These are phyloP conservation scores for Psilopogon haemacephalus DNA, from an alignment of 2,113 vertebrate genomes.

Conservation along the genomic window DNA sequence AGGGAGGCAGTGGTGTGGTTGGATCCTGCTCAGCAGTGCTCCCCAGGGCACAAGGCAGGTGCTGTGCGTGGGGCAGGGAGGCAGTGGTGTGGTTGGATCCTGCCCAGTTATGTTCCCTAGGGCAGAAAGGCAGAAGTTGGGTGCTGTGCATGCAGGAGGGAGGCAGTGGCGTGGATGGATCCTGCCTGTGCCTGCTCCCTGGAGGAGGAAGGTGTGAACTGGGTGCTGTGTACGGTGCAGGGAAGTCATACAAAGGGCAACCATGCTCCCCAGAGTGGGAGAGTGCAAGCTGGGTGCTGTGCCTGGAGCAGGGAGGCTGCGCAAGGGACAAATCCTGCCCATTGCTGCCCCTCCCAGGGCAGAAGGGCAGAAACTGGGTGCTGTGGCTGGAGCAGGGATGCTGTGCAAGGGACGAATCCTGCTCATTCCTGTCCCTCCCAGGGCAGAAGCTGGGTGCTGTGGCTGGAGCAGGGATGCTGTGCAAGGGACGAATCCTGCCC, in stretches of 20 bases:
- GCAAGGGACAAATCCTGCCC: fast-evolving
- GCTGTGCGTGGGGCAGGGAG: fast-evolving
- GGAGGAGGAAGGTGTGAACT: too few relatives aligned
- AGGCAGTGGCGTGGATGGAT: too few relatives aligned
- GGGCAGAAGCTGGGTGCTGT: fast-evolving
- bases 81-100: fast-evolving
- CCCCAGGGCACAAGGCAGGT: fast-evolving
- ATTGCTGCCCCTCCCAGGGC: fast-evolving
- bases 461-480: background rate
- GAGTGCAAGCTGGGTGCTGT: background rate
- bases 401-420: fast-evolving
- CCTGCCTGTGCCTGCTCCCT: too few relatives aligned
- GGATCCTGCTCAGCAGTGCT: background rate
- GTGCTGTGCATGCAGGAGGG: background rate
- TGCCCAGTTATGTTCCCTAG: too few relatives aligned
- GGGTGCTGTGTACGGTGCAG: background rate
- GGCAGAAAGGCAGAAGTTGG: too few relatives aligned
- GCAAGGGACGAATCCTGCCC: too few relatives aligned
- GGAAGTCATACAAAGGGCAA: background rate
- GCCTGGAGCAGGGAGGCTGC: fast-evolving
- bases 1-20: background rate
- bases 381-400: background rate
- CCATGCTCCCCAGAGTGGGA: too few relatives aligned
- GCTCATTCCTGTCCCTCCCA: too few relatives aligned
- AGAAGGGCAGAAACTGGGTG: background rate